phyloP scores from a whole-genome alignment of 2,113 vertebrate species.

The Anguilla japonica region DNA sequence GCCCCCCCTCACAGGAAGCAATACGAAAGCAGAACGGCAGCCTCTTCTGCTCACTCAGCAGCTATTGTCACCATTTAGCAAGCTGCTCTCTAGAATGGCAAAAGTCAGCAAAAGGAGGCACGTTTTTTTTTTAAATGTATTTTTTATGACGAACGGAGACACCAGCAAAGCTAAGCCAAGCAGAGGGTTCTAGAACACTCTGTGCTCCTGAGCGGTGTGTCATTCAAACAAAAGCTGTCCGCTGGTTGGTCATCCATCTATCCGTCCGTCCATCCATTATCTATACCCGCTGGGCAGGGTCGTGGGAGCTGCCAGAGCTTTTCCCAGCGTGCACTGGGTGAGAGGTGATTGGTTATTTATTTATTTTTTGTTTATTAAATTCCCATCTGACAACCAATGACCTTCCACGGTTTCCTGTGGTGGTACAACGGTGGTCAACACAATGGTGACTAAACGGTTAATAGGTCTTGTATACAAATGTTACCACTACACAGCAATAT shows the following conservation, averaged over 20 bases:
- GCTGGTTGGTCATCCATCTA: background rate
- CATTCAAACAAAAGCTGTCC: background rate
- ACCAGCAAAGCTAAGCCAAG: background rate
- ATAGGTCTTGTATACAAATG: too few relatives aligned
- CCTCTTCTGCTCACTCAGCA: background rate
- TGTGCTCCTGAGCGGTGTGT: background rate
- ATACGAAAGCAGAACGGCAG: background rate
- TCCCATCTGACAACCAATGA: background rate
- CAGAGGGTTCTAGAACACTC: background rate
- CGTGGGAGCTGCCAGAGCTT: too few relatives aligned
- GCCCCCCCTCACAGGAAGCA: background rate
- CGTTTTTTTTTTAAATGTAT: background rate
- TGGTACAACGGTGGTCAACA: background rate
- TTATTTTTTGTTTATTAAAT: background rate
- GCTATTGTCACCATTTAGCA: conserved; percentile 15
- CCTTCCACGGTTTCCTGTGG: background rate
- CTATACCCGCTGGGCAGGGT: too few relatives aligned
- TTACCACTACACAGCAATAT: too few relatives aligned
- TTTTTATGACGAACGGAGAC: background rate
- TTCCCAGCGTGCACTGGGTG: too few relatives aligned
- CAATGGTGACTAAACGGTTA: too few relatives aligned
- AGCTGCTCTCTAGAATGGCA: background rate
- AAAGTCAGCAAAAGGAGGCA: conserved; percentile 2
- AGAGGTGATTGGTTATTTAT: background rate
- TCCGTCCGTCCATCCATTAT: background rate